Percentiles rank a stretch among this genome's conserved stretches.
These are phyloP conservation scores for Ommatoiulus sabulosus DNA, from an alignment of 2,888 invertebrate species.

Conservation along the genomic window DNA sequence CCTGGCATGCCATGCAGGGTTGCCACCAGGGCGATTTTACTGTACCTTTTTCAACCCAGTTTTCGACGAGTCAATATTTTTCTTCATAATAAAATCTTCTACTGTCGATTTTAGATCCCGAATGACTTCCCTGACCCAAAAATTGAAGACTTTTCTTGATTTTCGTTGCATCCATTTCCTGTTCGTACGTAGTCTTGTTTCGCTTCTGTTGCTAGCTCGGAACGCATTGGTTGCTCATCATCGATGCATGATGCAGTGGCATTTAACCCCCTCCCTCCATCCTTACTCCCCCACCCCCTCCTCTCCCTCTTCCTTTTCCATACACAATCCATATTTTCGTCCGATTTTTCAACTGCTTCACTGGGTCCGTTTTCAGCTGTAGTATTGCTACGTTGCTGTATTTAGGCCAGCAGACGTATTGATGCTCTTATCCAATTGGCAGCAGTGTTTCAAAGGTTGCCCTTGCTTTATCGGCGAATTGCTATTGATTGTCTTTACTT, in stretches of 20 bases:
- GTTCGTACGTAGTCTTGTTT: not conserved
- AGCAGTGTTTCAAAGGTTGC: conserved; percentile 31
- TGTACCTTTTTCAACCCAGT: no score
- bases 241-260: not conserved
- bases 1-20: no score
- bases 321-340: not conserved
- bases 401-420: not conserved
- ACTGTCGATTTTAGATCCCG: not conserved
- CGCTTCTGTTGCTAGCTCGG: not conserved
- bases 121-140: not conserved
- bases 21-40: no score
- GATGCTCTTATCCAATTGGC: conserved; percentile 31
- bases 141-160: not conserved
- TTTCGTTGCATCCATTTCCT: not conserved
- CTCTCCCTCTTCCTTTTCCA: not conserved
- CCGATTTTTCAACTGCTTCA: not conserved
- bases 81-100: not conserved
- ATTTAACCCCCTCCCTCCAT: not conserved
- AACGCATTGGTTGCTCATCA: not conserved
- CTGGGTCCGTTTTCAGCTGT: not conserved
- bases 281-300: not conserved
- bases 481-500: not conserved
- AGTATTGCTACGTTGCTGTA: not conserved
- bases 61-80: no score
- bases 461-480: not conserved